A percentile compares a stretch with the other conserved stretches of the same genome.
These are phyloP conservation scores for Prenolepis imparis DNA, from an alignment of 2,888 invertebrate genomes.

Conservation along the genomic window DNA sequence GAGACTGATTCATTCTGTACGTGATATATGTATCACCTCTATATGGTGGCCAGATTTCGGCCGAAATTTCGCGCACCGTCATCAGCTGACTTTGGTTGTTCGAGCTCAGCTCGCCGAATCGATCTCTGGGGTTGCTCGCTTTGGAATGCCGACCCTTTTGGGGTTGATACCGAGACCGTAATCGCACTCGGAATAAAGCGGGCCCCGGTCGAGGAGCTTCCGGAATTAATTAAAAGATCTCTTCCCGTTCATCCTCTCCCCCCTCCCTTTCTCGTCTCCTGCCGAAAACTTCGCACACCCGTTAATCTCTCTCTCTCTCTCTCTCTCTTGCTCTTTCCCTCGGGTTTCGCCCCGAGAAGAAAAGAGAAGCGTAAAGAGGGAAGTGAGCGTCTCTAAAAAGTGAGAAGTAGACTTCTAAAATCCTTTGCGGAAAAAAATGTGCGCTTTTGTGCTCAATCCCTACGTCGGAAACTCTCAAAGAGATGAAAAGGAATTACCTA, in stretches of 20 bases:
- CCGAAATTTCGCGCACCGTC: slow-evolving; percentile 16
- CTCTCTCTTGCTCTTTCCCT: neutral
- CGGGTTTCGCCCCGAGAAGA: neutral
- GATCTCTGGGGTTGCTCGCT: slow-evolving; percentile 56
- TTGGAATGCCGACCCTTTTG: slow-evolving; percentile 68
- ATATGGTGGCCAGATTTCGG: neutral
- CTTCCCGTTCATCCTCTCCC: neutral
- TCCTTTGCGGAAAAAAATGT: slow-evolving; percentile 1
- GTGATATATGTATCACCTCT: too few relatives aligned
- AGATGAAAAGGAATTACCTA: slow-evolving; percentile 6
- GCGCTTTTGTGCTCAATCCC: slow-evolving; percentile 17
- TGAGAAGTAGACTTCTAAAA: slow-evolving; percentile 21
- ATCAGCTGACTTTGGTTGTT: slow-evolving; percentile 37
- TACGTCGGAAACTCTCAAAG: slow-evolving; percentile 6
- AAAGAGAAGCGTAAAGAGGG: neutral
- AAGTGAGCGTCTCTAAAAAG: neutral
- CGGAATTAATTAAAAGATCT: slow-evolving; percentile 74
- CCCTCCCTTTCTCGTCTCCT: slow-evolving; percentile 2
- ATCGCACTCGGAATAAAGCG: slow-evolving; percentile 72
- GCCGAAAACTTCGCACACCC: slow-evolving; percentile 67
- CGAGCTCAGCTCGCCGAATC: slow-evolving; percentile 62
- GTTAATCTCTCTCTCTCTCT: slow-evolving; percentile 62
- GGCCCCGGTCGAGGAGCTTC: slow-evolving; percentile 57
- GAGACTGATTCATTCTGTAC: too few relatives aligned
- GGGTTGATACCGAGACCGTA: slow-evolving; percentile 71